Percentiles rank a stretch among this genome's conserved stretches.
Evolutionary conservation across 2,797 vertebrate genomes (phyloP).

Genomic region (Varecia variegata): DNA sequence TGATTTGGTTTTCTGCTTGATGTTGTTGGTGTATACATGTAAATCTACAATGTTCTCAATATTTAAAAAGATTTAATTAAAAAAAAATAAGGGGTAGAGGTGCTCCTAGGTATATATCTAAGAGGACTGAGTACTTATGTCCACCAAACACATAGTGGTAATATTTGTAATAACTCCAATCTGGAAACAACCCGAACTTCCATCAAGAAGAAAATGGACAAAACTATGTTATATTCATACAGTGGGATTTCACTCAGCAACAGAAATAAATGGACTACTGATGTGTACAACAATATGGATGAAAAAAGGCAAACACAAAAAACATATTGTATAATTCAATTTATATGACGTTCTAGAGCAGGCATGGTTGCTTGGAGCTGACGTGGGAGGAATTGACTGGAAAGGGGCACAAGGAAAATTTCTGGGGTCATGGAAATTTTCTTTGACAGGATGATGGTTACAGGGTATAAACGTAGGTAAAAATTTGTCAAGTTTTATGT

Average conservation of each 20-base stretch:
- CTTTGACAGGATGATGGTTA: neutral
- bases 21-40: neutral
- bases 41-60: neutral
- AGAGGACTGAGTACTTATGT: neutral
- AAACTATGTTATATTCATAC: neutral
- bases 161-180: neutral
- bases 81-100: neutral
- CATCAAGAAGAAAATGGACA: neutral
- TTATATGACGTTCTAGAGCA: neutral
- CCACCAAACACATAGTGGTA: neutral
- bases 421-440: neutral
- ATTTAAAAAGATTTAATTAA: neutral
- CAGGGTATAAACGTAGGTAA: neutral
- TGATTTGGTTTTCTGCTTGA: no score
- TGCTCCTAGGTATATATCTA: neutral
- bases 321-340: neutral
- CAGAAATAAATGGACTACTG: neutral
- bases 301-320: neutral
- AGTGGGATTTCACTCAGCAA: neutral
- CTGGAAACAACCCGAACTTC: neutral
- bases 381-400: neutral
- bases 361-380: neutral
- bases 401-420: neutral
- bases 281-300: neutral
- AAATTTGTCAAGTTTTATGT: neutral